phyloP scores from a whole-genome alignment of 2,888 invertebrate genomes.

The Callyntrura guangdongensis region DNA sequence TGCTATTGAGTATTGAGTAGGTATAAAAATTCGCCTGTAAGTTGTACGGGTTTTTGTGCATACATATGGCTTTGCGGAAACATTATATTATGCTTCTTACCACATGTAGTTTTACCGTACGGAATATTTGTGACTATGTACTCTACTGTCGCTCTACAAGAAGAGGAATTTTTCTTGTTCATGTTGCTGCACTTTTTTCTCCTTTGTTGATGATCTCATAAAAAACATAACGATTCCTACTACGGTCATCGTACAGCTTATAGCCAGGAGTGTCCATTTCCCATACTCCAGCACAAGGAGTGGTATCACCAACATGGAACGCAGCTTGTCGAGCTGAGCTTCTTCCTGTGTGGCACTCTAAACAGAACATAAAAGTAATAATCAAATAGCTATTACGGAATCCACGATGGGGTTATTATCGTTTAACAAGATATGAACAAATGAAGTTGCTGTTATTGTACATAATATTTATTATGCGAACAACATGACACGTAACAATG shows the following conservation, averaged over 20 bases:
- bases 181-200: constrained; percentile 47
- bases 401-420: not conserved
- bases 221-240: constrained; percentile 72
- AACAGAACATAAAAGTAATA: constrained; percentile 48
- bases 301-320: constrained; percentile 67
- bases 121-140: not conserved
- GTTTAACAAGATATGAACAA: not conserved
- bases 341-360: constrained; percentile 69
- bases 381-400: constrained; percentile 12
- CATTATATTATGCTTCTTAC: not conserved
- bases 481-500: not conserved
- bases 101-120: not conserved
- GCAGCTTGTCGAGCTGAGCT: constrained; percentile 51
- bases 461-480: not conserved
- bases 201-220: constrained; percentile 55
- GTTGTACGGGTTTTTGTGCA: not conserved
- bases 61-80: constrained; percentile 9
- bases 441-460: not conserved
- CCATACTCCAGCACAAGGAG: constrained; percentile 66
- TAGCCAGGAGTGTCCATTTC: constrained; percentile 73
- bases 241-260: constrained; percentile 70
- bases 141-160: constrained; percentile 18
- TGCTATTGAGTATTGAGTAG: constrained; percentile 14
- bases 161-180: constrained; percentile 70
- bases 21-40: not conserved